phyloP scores from a whole-genome alignment of 2,797 vertebrate genomes.

The Columba guinea region DNA sequence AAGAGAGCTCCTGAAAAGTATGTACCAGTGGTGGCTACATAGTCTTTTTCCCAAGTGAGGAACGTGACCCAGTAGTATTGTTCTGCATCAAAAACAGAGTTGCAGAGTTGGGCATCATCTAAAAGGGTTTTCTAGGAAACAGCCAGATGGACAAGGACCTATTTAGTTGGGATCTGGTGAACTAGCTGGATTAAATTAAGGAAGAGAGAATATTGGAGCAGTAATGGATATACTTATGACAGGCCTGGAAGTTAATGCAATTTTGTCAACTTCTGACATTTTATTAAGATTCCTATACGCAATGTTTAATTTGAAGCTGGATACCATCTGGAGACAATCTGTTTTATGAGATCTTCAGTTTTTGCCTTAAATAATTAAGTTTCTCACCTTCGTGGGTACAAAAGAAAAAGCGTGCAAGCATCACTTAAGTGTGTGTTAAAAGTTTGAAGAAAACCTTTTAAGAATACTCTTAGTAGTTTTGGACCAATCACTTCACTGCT shows the following conservation, averaged over 20 bases:
- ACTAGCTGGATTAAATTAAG: neutral
- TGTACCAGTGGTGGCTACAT: rapidly evolving
- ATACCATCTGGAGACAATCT: neutral
- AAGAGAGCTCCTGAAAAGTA: neutral
- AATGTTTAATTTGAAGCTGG: neutral
- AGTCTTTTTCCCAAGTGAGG: neutral
- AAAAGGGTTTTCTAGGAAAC: neutral
- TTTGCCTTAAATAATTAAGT: neutral
- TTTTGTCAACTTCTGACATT: neutral
- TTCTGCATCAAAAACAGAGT: neutral
- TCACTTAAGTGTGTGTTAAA: neutral
- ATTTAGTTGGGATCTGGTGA: neutral
- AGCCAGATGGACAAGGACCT: neutral
- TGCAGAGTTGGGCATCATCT: neutral
- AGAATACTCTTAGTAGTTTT: neutral
- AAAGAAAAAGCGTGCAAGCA: neutral
- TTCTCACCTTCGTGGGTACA: neutral
- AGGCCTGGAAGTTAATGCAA: neutral
- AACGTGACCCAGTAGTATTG: neutral
- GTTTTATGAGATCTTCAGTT: neutral
- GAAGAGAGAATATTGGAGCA: neutral
- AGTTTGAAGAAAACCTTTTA: neutral
- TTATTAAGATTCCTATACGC: neutral
- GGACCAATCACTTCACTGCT: neutral
- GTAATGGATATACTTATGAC: neutral